phyloP scores from a whole-genome alignment of 2,113 vertebrate species.

The Tupaia chinensis region DNA sequence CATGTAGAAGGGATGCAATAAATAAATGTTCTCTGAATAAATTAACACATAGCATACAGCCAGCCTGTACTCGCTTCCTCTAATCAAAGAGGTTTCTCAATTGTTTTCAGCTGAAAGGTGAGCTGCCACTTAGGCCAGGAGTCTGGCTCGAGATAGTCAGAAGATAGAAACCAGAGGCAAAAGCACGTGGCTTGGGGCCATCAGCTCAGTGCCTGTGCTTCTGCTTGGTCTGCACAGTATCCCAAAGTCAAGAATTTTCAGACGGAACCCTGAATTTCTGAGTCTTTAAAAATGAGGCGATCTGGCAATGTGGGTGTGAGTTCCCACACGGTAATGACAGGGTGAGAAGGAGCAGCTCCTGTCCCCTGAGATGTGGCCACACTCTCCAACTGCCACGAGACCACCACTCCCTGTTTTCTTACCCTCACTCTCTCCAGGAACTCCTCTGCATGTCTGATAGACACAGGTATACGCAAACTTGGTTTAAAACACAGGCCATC shows the following conservation, averaged over 20 bases:
- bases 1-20: neutral
- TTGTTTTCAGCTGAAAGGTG: neutral
- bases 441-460: neutral
- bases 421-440: neutral
- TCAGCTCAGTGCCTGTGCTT: neutral
- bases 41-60: neutral
- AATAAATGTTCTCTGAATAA: neutral
- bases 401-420: neutral
- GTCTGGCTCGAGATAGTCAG: neutral
- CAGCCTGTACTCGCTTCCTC: neutral
- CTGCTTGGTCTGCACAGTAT: neutral
- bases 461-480: neutral
- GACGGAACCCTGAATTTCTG: neutral
- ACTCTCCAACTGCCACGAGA: fast-evolving
- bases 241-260: neutral
- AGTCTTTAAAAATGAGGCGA: neutral
- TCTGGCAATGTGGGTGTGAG: neutral
- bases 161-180: neutral
- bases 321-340: neutral
- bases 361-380: fast-evolving
- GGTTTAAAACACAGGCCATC: neutral
- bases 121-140: neutral
- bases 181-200: neutral
- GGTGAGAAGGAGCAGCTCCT: neutral
- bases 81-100: neutral